phyloP scores from a whole-genome alignment of 37 sponge, comb jelly and placozoan genomes.

The Spongilla lacustris region DNA sequence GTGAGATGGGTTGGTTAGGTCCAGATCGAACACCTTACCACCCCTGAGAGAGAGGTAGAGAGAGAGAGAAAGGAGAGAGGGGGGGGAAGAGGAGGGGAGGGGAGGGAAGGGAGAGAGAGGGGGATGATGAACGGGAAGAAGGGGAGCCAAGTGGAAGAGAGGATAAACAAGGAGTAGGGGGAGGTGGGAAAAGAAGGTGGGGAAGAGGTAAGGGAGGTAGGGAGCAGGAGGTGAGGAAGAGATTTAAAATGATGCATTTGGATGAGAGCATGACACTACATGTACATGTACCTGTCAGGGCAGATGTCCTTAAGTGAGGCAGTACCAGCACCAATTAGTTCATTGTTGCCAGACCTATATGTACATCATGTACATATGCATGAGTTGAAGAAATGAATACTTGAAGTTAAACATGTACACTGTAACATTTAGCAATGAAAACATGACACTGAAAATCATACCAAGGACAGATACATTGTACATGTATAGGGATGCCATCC shows the following conservation, averaged over 20 bases:
- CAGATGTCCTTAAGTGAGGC: conserved; percentile 67
- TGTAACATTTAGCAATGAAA: no score
- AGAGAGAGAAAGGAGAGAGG: not conserved
- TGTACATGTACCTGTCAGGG: conserved; percentile 56
- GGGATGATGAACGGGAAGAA: not conserved
- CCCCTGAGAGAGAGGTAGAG: conserved; percentile 37
- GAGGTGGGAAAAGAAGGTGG: not conserved
- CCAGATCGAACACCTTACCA: conserved; percentile 57
- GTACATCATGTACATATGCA: no score
- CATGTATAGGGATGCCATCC: no score
- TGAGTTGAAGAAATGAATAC: no score
- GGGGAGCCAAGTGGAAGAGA: not conserved
- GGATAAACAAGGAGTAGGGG: not conserved
- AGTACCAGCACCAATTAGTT: conserved; percentile 71
- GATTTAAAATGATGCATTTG: not conserved
- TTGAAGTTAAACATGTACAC: no score
- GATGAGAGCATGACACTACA: not conserved
- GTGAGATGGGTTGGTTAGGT: conserved; percentile 68
- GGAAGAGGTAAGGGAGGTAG: not conserved
- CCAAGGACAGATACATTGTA: no score
- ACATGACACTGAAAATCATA: no score
- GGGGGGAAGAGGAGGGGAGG: no score
- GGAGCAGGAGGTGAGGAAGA: not conserved
- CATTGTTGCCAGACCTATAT: conserved; percentile 74
- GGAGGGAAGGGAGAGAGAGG: not conserved